Evolutionary conservation across 1,140 invertebrate genomes (phyloP).

Genomic region (Pogonus chalceus): DNA sequence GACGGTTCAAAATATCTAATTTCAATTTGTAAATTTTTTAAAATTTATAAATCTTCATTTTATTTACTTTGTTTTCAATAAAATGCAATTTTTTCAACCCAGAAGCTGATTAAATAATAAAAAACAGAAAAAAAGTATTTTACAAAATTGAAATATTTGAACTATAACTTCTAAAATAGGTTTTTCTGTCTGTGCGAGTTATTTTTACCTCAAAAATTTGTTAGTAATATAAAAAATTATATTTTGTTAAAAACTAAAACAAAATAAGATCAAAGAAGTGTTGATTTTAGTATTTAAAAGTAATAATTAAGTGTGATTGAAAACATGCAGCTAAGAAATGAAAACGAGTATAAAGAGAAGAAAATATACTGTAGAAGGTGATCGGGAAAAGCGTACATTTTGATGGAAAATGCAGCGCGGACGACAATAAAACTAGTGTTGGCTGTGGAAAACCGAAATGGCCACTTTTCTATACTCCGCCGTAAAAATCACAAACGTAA

Average conservation of each 20-base stretch:
- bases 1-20: no score
- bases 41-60: no score
- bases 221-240: no score
- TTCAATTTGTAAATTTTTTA: no score
- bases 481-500: constrained; percentile 1
- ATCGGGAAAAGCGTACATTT: not conserved
- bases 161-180: no score
- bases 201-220: no score
- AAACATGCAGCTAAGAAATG: not conserved
- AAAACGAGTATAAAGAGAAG: not conserved
- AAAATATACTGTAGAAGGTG: not conserved
- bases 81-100: no score
- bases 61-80: no score
- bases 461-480: not conserved
- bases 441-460: not conserved
- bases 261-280: not conserved
- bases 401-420: not conserved
- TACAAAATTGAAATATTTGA: no score
- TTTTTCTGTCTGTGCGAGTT: no score
- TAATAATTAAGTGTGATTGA: not conserved
- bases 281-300: not conserved
- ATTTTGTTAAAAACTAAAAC: not conserved
- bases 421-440: not conserved
- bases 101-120: no score
- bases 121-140: no score